Conservation (phyloP, 1,140 invertebrate genomes). For the Limonius californicus region DNA sequence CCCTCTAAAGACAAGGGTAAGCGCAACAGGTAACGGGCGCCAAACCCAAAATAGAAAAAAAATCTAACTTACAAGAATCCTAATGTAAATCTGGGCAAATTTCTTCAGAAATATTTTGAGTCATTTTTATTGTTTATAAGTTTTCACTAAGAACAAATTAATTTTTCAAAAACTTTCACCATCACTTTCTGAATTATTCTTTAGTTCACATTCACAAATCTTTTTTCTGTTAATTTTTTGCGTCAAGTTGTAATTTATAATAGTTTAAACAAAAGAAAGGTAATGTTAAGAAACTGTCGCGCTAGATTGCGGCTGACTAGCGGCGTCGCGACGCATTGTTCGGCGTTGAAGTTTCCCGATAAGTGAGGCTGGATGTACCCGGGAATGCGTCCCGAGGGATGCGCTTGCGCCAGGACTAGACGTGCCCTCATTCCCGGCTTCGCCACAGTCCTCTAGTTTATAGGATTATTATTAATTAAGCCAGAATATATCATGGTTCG, state of each 20-base stretch:
- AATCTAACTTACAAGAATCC: too few species aligned
- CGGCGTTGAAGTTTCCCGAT: not conserved
- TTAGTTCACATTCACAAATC: too few species aligned
- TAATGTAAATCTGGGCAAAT: too few species aligned
- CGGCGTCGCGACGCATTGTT: not conserved
- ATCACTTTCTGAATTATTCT: not conserved
- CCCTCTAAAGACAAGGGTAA: too few species aligned
- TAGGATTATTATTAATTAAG: too few species aligned
- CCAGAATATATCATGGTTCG: too few species aligned
- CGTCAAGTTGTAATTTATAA: too few species aligned
- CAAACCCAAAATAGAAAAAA: too few species aligned
- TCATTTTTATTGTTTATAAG: not conserved
- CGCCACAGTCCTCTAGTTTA: not conserved
- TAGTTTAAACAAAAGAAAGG: too few species aligned
- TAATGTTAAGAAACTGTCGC: too few species aligned
- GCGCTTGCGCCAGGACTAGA: conserved; percentile 6
- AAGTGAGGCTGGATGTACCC: conserved; percentile 16
- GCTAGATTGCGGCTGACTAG: not conserved
- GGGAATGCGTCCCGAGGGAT: conserved; percentile 16
- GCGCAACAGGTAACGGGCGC: too few species aligned
- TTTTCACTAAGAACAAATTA: not conserved
- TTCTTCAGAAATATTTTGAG: not conserved
- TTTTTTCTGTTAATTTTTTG: not conserved
- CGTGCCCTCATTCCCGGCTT: conserved; percentile 3
- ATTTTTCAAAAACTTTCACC: not conserved